These are phyloP conservation scores for Stenchaetothrips biformis DNA, from an alignment of 2,888 invertebrate species.

Conservation along the genomic window DNA sequence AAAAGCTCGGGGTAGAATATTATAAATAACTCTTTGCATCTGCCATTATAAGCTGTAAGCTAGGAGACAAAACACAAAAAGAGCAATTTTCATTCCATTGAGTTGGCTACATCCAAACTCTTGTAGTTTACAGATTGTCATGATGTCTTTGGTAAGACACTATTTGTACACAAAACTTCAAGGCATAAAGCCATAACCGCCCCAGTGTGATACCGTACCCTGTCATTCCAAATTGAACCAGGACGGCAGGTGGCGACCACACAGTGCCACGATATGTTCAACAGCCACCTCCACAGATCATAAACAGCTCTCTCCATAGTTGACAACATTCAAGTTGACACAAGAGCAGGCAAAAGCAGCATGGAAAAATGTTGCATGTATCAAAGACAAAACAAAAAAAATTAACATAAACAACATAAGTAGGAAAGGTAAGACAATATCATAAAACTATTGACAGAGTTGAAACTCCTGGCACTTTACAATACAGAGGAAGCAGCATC, in stretches of 20 bases:
- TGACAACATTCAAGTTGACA: neutral
- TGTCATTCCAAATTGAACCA: constrained; percentile 10
- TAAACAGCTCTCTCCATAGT: neutral
- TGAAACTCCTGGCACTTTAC: no score
- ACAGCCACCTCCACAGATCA: neutral
- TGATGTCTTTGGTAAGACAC: no score
- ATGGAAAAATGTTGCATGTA: neutral
- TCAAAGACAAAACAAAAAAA: neutral
- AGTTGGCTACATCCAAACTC: neutral
- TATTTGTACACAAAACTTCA: neutral
- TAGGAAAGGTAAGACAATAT: neutral
- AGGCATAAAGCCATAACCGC: neutral
- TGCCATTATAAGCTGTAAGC: no score
- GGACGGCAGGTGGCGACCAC: neutral
- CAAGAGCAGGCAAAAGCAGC: constrained; percentile 8
- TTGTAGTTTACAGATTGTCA: neutral
- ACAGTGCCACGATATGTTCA: constrained; percentile 13
- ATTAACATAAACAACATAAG: neutral
- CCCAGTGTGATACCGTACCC: constrained; percentile 14
- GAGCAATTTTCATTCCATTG: neutral
- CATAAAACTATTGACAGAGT: no score
- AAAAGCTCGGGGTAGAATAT: no score
- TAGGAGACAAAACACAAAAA: no score
- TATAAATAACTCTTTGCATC: no score
- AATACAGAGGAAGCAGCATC: no score